phyloP scores from a whole-genome alignment of 2,797 vertebrate genomes.

The Falco columbarius region DNA sequence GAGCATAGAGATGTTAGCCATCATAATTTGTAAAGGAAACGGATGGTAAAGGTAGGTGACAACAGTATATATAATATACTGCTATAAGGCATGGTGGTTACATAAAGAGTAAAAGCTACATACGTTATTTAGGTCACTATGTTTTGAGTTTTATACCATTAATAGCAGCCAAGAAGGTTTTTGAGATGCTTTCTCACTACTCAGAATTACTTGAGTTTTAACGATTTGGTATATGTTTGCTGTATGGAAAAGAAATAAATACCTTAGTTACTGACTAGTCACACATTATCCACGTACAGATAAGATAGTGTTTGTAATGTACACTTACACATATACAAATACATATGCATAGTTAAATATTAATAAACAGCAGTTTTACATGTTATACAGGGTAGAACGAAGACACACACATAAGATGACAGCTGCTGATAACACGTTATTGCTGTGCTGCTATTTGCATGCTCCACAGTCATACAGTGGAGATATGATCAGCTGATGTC shows the following conservation, averaged over 20 bases:
- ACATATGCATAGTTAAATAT: background rate
- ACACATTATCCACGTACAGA: fast-evolving
- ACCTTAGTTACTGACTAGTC: background rate
- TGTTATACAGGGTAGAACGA: background rate
- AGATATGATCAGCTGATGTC: background rate
- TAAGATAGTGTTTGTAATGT: background rate
- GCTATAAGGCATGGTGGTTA: background rate
- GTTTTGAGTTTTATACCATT: background rate
- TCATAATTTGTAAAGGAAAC: background rate
- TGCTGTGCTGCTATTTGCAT: background rate
- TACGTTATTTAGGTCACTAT: background rate
- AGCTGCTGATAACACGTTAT: background rate
- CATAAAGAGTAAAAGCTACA: background rate
- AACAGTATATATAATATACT: background rate
- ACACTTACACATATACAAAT: background rate
- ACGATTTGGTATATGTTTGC: background rate
- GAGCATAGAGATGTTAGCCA: background rate
- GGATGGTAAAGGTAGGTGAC: background rate
- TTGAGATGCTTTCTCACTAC: background rate
- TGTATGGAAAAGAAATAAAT: background rate
- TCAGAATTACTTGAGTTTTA: background rate
- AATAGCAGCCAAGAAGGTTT: background rate
- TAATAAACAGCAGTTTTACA: background rate
- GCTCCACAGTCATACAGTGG: background rate
- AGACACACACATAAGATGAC: background rate